Evolutionary conservation across 2,113 vertebrate species (phyloP).

Genomic region (Parus major): DNA sequence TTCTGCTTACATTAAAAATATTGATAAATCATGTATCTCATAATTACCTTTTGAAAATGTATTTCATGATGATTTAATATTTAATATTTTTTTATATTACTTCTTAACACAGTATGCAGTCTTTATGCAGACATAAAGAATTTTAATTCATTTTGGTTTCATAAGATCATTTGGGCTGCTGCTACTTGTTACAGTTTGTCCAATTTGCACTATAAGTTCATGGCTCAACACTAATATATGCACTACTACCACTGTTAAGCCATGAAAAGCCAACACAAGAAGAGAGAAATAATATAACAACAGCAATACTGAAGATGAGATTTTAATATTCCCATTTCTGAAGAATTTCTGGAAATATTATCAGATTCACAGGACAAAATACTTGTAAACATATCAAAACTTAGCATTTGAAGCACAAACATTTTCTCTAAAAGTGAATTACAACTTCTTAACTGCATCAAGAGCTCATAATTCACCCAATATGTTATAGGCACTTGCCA

Average conservation of each 20-base stretch:
- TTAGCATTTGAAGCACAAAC: neutral
- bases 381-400: neutral
- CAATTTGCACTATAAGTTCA: neutral
- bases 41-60: neutral
- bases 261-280: neutral
- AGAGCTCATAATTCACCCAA: neutral
- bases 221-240: neutral
- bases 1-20: neutral
- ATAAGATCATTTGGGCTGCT: neutral
- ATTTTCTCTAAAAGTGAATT: neutral
- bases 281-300: neutral
- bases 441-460: neutral
- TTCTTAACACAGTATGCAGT: neutral
- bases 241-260: neutral
- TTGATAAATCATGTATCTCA: neutral
- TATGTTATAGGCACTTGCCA: neutral
- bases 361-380: neutral
- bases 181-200: neutral
- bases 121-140: neutral
- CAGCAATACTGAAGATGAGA: neutral
- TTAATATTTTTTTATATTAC: neutral
- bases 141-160: neutral
- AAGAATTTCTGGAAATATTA: neutral
- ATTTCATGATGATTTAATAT: neutral
- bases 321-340: neutral